A percentile compares a stretch with the other conserved stretches of the same genome.
phyloP scores from a whole-genome alignment of 2,113 vertebrate species.

The Pygoscelis adeliae region DNA sequence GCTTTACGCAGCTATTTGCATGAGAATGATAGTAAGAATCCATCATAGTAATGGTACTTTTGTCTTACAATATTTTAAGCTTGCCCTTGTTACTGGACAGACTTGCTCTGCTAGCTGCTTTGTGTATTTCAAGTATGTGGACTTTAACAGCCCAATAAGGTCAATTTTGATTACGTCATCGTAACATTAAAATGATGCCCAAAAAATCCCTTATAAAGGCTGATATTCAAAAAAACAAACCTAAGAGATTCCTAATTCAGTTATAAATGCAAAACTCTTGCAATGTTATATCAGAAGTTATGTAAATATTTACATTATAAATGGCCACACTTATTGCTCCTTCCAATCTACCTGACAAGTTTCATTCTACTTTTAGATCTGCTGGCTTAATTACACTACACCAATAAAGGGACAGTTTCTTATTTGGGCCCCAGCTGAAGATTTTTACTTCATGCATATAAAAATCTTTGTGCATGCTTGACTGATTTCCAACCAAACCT shows the following conservation, averaged over 20 bases:
- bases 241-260: accelerated
- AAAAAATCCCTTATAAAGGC: background rate
- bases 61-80: background rate
- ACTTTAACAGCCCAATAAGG: background rate
- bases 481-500: background rate
- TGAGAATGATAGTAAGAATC: background rate
- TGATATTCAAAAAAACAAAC: background rate
- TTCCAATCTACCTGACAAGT: background rate
- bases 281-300: background rate
- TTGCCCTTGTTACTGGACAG: background rate
- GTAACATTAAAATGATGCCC: background rate
- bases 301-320: background rate
- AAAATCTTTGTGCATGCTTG: background rate
- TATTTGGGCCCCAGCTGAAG: background rate
- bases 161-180: background rate
- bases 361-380: background rate
- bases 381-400: background rate
- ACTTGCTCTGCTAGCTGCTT: background rate
- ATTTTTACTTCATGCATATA: background rate
- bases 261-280: background rate
- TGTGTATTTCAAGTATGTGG: background rate
- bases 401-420: background rate
- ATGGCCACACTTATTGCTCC: background rate
- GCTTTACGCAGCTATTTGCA: background rate
- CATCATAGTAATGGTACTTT: background rate